Base-by-base conservation (phyloP, 2,797 vertebrate species). In the Pogoniulus pusillus region DNA sequence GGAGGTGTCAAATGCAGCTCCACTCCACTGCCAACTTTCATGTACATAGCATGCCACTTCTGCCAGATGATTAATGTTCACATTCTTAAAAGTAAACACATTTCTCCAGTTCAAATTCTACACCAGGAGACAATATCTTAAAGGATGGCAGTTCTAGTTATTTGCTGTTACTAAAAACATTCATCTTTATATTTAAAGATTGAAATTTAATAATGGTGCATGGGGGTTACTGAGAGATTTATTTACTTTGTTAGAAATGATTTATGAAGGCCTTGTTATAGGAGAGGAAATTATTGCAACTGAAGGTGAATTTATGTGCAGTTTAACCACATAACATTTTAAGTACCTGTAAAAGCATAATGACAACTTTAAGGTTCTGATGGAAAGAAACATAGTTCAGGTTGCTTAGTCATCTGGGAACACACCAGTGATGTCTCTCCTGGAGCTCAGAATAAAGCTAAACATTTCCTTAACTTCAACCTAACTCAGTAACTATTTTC, bases 201-300 rank as follows among this genome's bases (percentile, higher is more conserved):
- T 92, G 90, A 92, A 96, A 95, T 93, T 78, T 93, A 91, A 91
- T 95, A 94, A 90, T 37, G n/a, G 90, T 74, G 72, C 35, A 57
- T 73, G 47, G 71, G 65, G 39, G 37, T 74, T 88, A 47, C 22
- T 1, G 62, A 75, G 77, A 95, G 90, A 92, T 94, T 93, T 96
- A 91, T 94, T 78, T 95, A 82, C 64, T 83, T 65, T 66, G 55
- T 83, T 30, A 69, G 63, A 45, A 59, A 75, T 94, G 74, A 95
- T 91, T 90, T 96, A 92, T 91, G 77, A 29, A 92, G 58, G 75
- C 79, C 82, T 72, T 57, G 60, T 94, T 96, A 72, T 54, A 29
- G 37, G 17, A 72, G 51, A 80, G 78, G 70, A 93, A 57, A 37
- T 68, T 55, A 91, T 68, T 83, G 58, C 79, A 85, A 51, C 82